phyloP scores from a whole-genome alignment of 2,888 invertebrate genomes.

The Leptarthrus brevirostris region DNA sequence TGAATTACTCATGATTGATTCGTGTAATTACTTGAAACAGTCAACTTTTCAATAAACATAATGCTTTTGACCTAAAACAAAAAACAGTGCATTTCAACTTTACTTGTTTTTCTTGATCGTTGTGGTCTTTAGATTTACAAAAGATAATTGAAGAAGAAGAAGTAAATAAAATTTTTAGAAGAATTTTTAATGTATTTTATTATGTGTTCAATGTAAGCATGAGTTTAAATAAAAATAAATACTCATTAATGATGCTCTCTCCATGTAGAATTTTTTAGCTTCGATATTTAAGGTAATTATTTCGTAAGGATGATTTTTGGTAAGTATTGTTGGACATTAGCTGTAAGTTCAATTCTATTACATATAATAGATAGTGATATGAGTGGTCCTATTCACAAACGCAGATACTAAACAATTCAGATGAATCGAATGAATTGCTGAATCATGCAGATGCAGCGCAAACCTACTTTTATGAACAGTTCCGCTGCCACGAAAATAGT shows the following conservation, averaged over 20 bases:
- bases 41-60: neutral
- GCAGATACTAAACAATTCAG: too few relatives aligned
- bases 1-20: neutral
- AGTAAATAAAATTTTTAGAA: constrained; percentile 46
- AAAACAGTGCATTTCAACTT: constrained; percentile 27
- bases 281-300: too few relatives aligned
- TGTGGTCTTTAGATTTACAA: constrained; percentile 40
- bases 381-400: too few relatives aligned
- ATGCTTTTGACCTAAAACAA: neutral
- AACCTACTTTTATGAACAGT: too few relatives aligned
- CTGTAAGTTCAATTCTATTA: too few relatives aligned
- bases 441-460: too few relatives aligned
- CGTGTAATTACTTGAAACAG: neutral
- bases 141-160: constrained; percentile 27
- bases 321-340: too few relatives aligned
- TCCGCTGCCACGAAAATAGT: too few relatives aligned
- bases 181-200: constrained; percentile 31
- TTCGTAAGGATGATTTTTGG: too few relatives aligned
- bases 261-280: neutral
- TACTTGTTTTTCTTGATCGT: constrained; percentile 19
- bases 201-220: constrained; percentile 39
- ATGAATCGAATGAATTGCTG: too few relatives aligned
- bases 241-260: neutral
- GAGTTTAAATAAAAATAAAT: constrained; percentile 24
- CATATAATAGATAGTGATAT: too few relatives aligned